Evolutionary conservation across 2,888 invertebrate genomes (phyloP).

Genomic region (Drosophila recens): DNA sequence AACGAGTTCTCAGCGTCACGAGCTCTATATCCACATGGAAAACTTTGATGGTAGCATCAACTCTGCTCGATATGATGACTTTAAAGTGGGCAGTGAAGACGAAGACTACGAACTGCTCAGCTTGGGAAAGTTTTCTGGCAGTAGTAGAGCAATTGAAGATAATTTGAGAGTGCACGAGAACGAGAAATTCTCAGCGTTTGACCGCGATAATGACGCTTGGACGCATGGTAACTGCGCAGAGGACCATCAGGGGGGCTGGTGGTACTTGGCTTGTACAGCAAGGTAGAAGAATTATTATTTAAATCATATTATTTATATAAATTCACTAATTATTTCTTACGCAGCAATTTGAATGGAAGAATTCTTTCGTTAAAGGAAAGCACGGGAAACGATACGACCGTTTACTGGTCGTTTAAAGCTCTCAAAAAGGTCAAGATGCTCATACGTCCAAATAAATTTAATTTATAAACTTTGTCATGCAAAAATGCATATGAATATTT

Average conservation of each 20-base stretch:
- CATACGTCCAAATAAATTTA: constrained; percentile 4
- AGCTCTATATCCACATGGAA: constrained; percentile 6
- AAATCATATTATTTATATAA: not conserved
- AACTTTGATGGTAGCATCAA: not conserved
- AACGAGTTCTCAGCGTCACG: not conserved
- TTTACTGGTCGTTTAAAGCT: not conserved
- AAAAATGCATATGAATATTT: not conserved
- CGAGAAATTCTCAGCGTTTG: not conserved
- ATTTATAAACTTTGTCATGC: no score
- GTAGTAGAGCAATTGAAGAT: not conserved
- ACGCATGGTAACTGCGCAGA: not conserved
- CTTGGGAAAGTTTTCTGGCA: not conserved
- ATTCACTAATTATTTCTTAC: not conserved
- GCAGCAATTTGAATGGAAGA: constrained; percentile 14
- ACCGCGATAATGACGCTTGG: not conserved
- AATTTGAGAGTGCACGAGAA: not conserved
- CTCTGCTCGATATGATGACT: not conserved
- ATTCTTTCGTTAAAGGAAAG: no score
- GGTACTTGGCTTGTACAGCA: not conserved
- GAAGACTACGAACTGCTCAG: not conserved
- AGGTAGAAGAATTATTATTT: not conserved
- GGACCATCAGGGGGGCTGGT: constrained; percentile 6
- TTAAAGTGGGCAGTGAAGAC: not conserved
- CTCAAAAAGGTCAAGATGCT: constrained; percentile 6
- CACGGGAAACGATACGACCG: no score